Conservation (phyloP, 2,888 invertebrate genomes). For the Tridacna gigas region DNA sequence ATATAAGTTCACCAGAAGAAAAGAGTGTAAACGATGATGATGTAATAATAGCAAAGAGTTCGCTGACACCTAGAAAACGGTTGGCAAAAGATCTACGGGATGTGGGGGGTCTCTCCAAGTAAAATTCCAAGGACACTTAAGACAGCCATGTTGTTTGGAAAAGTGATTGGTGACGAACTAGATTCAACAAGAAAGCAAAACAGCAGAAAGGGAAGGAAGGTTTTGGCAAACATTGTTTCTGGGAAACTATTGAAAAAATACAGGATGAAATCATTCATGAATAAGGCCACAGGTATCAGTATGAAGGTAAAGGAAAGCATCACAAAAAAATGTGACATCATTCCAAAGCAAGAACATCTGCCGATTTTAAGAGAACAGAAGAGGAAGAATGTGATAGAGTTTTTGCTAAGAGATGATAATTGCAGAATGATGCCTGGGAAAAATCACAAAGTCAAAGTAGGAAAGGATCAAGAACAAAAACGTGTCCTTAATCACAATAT, state of each 20-base stretch:
- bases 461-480: slow-evolving; percentile 28
- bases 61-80: neutral
- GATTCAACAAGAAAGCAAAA: slow-evolving; percentile 1
- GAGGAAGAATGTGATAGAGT: no score
- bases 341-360: no score
- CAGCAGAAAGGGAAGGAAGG: neutral
- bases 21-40: neutral
- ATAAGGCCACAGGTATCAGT: no score
- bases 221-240: neutral
- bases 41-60: neutral
- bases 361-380: no score
- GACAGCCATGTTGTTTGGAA: neutral
- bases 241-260: no score
- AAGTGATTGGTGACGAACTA: neutral
- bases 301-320: no score
- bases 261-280: no score
- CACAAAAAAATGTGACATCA: no score
- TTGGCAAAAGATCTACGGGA: neutral
- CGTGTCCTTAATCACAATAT: slow-evolving; percentile 46
- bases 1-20: neutral
- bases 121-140: neutral
- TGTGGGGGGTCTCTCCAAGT: neutral
- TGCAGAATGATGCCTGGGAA: slow-evolving; percentile 39
- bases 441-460: slow-evolving; percentile 16
- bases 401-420: slow-evolving; percentile 48